Evolutionary conservation across 2,113 vertebrate species (phyloP).

Genomic region (Microcebus tavaratra): DNA sequence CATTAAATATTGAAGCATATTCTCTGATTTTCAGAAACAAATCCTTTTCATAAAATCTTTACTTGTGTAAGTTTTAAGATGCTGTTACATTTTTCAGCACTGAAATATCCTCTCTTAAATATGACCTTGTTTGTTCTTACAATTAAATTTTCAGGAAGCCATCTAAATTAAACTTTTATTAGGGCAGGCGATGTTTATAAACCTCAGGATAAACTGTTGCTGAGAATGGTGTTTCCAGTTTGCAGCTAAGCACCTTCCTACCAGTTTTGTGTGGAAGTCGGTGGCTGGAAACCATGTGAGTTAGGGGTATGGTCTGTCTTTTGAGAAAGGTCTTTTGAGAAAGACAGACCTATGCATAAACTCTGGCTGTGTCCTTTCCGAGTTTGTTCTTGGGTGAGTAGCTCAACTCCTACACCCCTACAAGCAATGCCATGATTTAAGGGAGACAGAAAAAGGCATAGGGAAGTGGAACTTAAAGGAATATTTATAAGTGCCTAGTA

Average conservation of each 20-base stretch:
- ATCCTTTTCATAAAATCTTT: background rate
- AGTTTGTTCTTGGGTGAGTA: background rate
- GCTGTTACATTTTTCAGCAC: background rate
- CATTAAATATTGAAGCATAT: background rate
- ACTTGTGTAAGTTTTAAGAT: background rate
- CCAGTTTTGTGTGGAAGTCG: background rate
- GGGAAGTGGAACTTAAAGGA: background rate
- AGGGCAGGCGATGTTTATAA: background rate
- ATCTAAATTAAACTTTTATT: background rate
- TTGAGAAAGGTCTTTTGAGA: conserved; percentile 13
- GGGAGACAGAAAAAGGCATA: background rate
- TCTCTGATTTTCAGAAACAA: conserved; percentile 35
- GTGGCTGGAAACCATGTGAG: background rate
- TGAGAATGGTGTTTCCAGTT: background rate
- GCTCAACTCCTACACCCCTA: background rate
- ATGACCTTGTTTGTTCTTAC: background rate
- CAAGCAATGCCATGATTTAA: background rate
- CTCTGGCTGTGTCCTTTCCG: background rate
- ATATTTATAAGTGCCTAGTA: background rate
- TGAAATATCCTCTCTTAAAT: background rate
- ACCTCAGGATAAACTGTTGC: background rate
- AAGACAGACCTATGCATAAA: background rate
- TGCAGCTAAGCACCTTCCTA: background rate
- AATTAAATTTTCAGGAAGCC: conserved; percentile 23
- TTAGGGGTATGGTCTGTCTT: background rate